phyloP scores from a whole-genome alignment of 2,113 vertebrate species.

The Erinaceus europaeus region DNA sequence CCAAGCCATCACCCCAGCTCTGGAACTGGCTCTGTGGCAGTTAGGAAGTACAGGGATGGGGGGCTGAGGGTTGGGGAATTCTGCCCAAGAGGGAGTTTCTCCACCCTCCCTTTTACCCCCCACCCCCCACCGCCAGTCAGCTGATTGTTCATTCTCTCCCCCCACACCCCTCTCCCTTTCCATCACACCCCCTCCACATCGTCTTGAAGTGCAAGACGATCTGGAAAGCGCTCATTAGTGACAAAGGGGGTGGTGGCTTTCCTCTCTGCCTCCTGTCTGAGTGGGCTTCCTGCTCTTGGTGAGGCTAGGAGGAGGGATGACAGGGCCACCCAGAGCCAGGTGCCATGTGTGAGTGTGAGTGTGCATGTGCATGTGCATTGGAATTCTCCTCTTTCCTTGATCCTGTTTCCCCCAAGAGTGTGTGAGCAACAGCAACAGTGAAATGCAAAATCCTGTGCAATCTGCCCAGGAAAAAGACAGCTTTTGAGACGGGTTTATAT shows the following conservation, averaged over 20 bases:
- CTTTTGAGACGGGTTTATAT: conserved; percentile 70
- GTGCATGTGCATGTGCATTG: background rate
- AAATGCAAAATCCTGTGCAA: conserved; percentile 71
- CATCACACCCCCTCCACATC: conserved; percentile 34
- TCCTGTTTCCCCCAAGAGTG: conserved; percentile 34
- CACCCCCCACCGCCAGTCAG: background rate
- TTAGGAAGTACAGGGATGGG: too few species aligned
- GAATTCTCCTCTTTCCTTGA: conserved; percentile 7
- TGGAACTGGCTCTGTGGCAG: background rate
- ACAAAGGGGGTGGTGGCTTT: background rate
- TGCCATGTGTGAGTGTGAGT: background rate
- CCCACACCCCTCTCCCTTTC: background rate
- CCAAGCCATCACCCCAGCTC: background rate
- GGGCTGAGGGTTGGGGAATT: background rate
- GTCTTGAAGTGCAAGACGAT: background rate
- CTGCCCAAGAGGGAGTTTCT: background rate
- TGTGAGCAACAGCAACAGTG: conserved; percentile 57
- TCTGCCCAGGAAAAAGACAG: conserved; percentile 76
- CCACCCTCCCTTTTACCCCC: rapidly evolving
- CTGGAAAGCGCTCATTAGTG: conserved; percentile 56
- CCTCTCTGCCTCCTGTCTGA: background rate
- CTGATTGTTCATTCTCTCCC: background rate
- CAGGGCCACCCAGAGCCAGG: conserved; percentile 3
- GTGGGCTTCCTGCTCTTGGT: background rate
- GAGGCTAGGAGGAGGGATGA: background rate